phyloP scores from a whole-genome alignment of 2,888 invertebrate species.

The Eupithecia inturbata region DNA sequence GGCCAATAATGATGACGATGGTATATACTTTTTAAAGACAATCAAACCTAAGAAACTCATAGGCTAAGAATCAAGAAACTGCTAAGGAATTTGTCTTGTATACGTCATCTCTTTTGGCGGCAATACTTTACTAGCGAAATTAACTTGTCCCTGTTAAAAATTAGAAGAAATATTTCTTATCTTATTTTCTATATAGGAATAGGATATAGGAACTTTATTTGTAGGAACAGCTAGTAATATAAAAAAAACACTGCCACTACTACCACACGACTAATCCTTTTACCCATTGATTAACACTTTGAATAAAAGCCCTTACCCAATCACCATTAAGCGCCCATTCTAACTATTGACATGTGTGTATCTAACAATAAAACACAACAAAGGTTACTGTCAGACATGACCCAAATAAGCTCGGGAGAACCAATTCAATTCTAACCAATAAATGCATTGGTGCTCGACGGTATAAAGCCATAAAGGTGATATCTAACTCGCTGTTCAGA shows the following conservation, averaged over 20 bases:
- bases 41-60: too few species aligned
- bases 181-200: too few species aligned
- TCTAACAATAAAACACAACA: constrained; percentile 49
- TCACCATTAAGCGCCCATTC: constrained; percentile 55
- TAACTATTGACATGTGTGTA: constrained; percentile 4
- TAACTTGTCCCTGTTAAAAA: too few species aligned
- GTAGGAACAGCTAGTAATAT: background rate
- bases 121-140: too few species aligned
- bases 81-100: too few species aligned
- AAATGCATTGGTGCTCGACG: constrained; percentile 50
- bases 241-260: background rate
- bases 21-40: too few species aligned
- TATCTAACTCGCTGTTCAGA: background rate
- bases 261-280: constrained; percentile 35
- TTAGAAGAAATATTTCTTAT: too few species aligned
- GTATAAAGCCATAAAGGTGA: background rate
- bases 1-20: too few species aligned
- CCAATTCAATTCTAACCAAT: constrained; percentile 78
- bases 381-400: constrained; percentile 67
- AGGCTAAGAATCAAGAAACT: too few species aligned
- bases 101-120: too few species aligned
- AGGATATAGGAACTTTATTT: background rate
- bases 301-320: constrained; percentile 41
- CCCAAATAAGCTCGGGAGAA: constrained; percentile 73
- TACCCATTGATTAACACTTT: constrained; percentile 28